Conservation (phyloP, 2,113 vertebrate species). For the Heliornis fulica region DNA sequence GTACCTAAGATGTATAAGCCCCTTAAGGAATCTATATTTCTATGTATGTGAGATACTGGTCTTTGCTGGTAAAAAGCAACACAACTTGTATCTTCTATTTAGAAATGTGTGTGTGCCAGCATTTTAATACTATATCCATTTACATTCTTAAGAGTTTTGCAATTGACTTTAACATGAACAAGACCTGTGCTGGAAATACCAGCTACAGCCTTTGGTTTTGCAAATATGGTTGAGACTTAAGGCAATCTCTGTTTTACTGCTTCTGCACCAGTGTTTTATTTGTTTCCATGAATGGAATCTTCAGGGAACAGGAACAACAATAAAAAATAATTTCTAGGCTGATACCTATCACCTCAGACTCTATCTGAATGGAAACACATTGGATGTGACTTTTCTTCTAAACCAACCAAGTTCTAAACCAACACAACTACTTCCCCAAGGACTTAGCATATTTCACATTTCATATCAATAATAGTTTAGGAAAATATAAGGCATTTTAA, state of each 20-base stretch:
- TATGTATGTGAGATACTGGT: neutral
- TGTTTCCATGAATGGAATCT: neutral
- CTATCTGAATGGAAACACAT: neutral
- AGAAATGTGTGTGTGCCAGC: neutral
- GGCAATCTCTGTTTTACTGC: neutral
- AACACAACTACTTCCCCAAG: neutral
- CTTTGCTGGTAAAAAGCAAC: neutral
- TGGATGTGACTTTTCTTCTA: neutral
- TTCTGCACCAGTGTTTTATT: neutral
- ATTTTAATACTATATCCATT: neutral
- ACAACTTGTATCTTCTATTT: neutral
- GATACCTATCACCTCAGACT: neutral
- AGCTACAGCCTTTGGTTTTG: neutral
- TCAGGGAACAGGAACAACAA: neutral
- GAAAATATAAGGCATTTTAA: neutral
- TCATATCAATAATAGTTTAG: neutral
- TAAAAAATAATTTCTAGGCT: neutral
- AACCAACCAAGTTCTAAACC: neutral
- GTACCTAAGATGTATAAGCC: neutral
- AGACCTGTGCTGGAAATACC: neutral
- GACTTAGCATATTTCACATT: neutral
- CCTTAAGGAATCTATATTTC: neutral
- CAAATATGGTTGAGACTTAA: neutral
- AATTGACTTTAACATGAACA: neutral
- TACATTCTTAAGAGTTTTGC: neutral